Evolutionary conservation across 2,888 invertebrate species (phyloP).

Genomic region (Pristionchus mayeri): DNA sequence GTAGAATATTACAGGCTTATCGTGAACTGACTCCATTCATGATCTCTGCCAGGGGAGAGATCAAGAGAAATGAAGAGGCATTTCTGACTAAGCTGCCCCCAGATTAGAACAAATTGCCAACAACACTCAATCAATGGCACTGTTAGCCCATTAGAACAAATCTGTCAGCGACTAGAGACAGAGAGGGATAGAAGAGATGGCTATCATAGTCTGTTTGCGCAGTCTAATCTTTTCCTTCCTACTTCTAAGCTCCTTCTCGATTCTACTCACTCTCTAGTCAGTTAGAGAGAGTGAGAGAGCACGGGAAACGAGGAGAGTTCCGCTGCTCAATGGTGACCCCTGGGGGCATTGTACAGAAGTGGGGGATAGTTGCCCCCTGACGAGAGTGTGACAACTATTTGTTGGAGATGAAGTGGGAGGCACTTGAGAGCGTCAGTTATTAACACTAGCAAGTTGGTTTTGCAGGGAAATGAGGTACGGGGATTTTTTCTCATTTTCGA

Average conservation of each 20-base stretch:
- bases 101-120: background rate
- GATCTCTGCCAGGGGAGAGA: background rate
- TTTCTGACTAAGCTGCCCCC: background rate
- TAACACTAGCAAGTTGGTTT: background rate
- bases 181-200: background rate
- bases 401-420: slow-evolving; percentile 37
- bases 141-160: slow-evolving; percentile 23
- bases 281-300: background rate
- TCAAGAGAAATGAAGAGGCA: no score
- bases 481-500: no score
- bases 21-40: no score
- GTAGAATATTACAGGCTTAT: background rate
- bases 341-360: background rate
- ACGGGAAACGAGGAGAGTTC: background rate
- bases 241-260: background rate
- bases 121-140: slow-evolving; percentile 24
- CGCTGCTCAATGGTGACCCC: background rate
- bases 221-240: slow-evolving; percentile 28
- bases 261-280: background rate
- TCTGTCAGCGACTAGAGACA: background rate
- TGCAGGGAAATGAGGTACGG: no score
- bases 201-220: slow-evolving; percentile 38
- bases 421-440: slow-evolving; percentile 18
- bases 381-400: background rate
- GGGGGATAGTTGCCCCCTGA: background rate